Conservation (phyloP, 2,113 vertebrate genomes). For the Heloderma charlesbogerti region DNA sequence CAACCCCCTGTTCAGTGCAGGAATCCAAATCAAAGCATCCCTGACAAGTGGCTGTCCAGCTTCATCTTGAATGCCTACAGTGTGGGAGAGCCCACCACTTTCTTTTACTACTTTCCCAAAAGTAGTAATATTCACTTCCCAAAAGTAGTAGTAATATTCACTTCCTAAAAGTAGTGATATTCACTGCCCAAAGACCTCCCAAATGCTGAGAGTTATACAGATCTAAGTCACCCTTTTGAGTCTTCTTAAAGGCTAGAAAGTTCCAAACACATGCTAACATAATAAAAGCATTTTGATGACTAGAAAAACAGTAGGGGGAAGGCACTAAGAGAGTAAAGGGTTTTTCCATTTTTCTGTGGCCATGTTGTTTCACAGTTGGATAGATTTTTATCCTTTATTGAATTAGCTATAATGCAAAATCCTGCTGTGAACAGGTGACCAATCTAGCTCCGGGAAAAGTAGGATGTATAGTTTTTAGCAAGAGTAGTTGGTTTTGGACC, state of each 20-base stretch:
- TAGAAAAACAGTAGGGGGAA: constrained; percentile 62
- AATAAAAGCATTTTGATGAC: constrained; percentile 52
- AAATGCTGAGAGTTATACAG: neutral
- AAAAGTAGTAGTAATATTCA: too few species aligned
- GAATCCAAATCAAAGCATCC: too few species aligned
- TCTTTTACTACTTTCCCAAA: too few species aligned
- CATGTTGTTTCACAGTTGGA: constrained; percentile 62
- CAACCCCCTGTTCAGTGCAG: too few species aligned
- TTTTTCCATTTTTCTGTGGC: constrained; percentile 57
- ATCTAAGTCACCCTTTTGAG: neutral
- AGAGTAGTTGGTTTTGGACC: constrained; percentile 55
- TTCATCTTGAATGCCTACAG: too few species aligned
- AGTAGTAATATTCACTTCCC: too few species aligned
- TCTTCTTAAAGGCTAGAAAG: neutral
- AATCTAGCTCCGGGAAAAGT: constrained; percentile 62
- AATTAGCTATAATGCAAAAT: constrained; percentile 65
- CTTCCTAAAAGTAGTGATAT: neutral
- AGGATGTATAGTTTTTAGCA: constrained; percentile 59
- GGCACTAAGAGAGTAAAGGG: constrained; percentile 52
- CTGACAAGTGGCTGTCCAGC: too few species aligned
- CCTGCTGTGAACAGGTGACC: constrained; percentile 65
- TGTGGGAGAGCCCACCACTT: too few species aligned
- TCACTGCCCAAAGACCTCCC: too few species aligned
- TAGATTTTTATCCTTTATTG: constrained; percentile 60
- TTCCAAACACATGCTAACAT: neutral